Base-by-base conservation (phyloP, 2,888 invertebrate genomes). In the Synergus japonicus region DNA sequence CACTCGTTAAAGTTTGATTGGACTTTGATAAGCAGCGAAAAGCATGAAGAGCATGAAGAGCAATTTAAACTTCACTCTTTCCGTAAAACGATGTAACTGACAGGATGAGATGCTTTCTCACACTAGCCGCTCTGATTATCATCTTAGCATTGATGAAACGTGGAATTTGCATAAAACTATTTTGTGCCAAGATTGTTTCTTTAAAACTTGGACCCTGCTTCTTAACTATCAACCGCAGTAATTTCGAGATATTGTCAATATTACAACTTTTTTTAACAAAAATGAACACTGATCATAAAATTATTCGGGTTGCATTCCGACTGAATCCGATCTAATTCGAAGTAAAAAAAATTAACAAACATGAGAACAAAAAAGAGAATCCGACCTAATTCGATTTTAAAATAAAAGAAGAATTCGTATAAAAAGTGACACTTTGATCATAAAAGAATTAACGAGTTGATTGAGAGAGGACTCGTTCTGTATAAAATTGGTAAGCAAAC, bases 1-100 rank as follows among this genome's bases (percentile, higher is more conserved):
- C 84, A 85, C 86, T 86, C 86, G 85, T 89, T 87, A 89, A 88
- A 88, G 84, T 87, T 88, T 89, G 86, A 89, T 88, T 87, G 87
- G 86, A 89, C 85, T 88, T 89, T 88, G 89, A 88, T 88, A 86
- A 87, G 84, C 83, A 80, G 76, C 80, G 81, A 84, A 73, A 73
- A 54, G 73, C 73, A 54, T 73, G 49, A 73, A 73, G 22, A 49
- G 29, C 29, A 69, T 69, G 69, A 49, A 69, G 54, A 73, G 54
- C 73, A 73, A 73, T 54, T 73, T 49, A 37, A 73, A 73, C 54
- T 73, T 73, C 37, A 37, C 73, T 73, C 41, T 67, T 67, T 22
- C 44, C 29, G 54, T 54, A 73, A 54, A 54, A 54, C n/a, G 37
- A 54, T 41, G 37, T 73, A n/a, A 54, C n/a, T 54, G 54, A 54